phyloP scores from a whole-genome alignment of 2,888 invertebrate species.

The Elysia crispata region DNA sequence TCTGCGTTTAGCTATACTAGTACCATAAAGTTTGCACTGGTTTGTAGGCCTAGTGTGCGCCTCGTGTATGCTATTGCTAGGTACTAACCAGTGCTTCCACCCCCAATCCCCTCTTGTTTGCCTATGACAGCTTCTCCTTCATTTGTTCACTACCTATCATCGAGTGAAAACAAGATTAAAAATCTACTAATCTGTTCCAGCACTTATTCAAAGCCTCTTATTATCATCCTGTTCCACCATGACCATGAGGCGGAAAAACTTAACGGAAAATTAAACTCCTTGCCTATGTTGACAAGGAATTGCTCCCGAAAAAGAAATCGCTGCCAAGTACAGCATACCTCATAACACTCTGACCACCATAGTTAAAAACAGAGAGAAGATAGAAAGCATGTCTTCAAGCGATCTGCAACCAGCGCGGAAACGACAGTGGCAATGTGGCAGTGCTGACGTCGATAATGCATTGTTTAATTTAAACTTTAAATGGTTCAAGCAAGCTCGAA shows the following conservation, averaged over 20 bases:
- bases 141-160: no score
- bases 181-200: neutral
- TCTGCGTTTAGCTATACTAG: no score
- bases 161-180: no score
- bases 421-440: neutral
- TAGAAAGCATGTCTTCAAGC: no score
- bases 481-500: no score
- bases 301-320: neutral
- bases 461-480: neutral
- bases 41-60: no score
- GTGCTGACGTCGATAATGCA: neutral
- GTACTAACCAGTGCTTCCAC: no score
- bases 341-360: slow-evolving; percentile 4
- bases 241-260: neutral
- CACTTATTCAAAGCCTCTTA: no score
- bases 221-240: neutral
- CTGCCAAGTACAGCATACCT: slow-evolving; percentile 1
- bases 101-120: no score
- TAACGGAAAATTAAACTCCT: neutral
- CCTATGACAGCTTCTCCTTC: no score
- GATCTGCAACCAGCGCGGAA: neutral
- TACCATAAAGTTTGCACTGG: no score
- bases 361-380: slow-evolving; percentile 3
- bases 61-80: no score
- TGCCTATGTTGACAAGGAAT: neutral